Evolutionary conservation across 64 coral and sea anemone species (phyloP).

Genomic region (Cladopsammia gracilis): DNA sequence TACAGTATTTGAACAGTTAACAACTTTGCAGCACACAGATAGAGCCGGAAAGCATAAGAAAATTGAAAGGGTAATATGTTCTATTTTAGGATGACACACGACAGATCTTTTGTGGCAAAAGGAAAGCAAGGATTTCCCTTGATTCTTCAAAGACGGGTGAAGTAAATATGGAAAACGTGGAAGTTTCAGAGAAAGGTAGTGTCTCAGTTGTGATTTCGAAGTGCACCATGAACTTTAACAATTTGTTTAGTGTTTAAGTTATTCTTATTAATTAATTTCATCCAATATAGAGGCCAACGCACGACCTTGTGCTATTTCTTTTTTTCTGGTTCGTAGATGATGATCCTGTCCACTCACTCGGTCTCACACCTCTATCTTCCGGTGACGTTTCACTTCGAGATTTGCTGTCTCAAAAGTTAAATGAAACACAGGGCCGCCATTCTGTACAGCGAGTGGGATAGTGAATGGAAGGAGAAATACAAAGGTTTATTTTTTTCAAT

Average conservation of each 20-base stretch:
- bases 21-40: too few relatives aligned
- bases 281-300: too few relatives aligned
- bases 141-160: neutral
- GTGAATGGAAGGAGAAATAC: conserved; percentile 31
- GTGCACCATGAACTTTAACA: too few relatives aligned
- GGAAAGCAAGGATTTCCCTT: neutral
- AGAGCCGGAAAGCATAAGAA: too few relatives aligned
- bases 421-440: neutral
- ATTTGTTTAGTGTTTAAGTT: neutral
- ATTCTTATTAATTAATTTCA: neutral
- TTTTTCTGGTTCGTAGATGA: too few relatives aligned
- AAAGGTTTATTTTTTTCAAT: too few relatives aligned
- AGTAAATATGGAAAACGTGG: too few relatives aligned
- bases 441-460: neutral
- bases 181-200: too few relatives aligned
- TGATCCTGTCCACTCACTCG: neutral
- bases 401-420: neutral
- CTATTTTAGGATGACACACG: neutral
- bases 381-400: neutral
- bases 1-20: too few relatives aligned
- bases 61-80: neutral
- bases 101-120: neutral
- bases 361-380: neutral
- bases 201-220: too few relatives aligned
- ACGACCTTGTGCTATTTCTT: too few relatives aligned